Evolutionary conservation across 2,888 invertebrate genomes (phyloP), one percentile per base, ranked within the genome.

Genomic region (Willowsia nigromaculata): DNA sequence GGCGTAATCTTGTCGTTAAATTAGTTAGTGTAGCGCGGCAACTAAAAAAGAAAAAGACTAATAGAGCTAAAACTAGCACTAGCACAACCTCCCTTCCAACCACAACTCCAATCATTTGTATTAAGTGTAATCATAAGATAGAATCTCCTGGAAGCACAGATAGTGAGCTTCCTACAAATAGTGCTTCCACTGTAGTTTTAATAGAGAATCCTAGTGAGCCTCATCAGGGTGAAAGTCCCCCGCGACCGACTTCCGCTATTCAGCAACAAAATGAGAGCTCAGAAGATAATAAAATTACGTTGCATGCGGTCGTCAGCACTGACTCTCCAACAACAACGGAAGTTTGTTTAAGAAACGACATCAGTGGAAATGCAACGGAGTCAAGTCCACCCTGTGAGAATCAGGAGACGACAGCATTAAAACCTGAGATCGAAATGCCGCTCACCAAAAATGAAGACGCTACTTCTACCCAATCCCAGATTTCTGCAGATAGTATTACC

Each of bases 21-120:
- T 74, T 92, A 7, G 85, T 92, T 18, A 40, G 53, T 27, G 78
- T 91, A 0, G 92, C 92, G 11, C 68, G 91, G n/a, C 87, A 90
- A 37, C 81, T 92, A 3, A 92, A 91, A 80, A 92, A 92, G 81
- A 92, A 91, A 80, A 92, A 92, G 81, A 86, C 65, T 33, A 81
- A 53, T 30, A 40, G 90, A 50, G 87, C 91, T 37, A 90, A 92
- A 40, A 37, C 53, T 30, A 37, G 47, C 71, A 50, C 68, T 13
- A 53, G 13, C 22, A 18, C 47, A 22, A 18, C 47, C n/a, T 13
- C 59, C 6, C 50, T 53, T 37, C 27, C 33, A 5, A 37, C 18
- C 43, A n/a, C 27, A 18, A 13, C 71, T 53, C 50, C 71, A 43
- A 4, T 56, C 27, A 30, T 86, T 9, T 92, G 92, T 59, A 25